phyloP scores from a whole-genome alignment of 2,113 vertebrate genomes.

The Crotophaga sulcirostris region DNA sequence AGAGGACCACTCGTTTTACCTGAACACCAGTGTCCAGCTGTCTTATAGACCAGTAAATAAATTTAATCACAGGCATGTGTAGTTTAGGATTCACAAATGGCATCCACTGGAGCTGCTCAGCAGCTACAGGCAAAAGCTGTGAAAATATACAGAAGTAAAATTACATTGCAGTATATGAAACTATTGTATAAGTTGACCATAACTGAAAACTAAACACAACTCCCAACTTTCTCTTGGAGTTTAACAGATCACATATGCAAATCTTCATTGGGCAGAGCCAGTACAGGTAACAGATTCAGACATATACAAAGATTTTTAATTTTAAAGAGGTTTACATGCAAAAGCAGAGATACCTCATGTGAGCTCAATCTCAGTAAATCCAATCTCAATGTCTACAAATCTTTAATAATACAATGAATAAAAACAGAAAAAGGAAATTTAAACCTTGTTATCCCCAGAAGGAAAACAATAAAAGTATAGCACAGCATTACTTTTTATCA shows the following conservation, averaged over 20 bases:
- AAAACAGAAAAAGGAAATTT: not conserved
- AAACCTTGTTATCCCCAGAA: not conserved
- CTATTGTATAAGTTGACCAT: not conserved
- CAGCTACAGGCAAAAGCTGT: slow-evolving; percentile 82
- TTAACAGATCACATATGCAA: not conserved
- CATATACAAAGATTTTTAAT: not conserved
- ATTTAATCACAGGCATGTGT: slow-evolving; percentile 78
- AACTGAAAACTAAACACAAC: not conserved
- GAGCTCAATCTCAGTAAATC: not conserved
- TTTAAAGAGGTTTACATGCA: not conserved
- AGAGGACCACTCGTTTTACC: slow-evolving; percentile 65
- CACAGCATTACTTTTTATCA: not conserved
- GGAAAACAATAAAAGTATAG: not conserved
- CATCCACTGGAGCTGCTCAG: slow-evolving; percentile 84
- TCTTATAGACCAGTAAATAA: slow-evolving; percentile 83
- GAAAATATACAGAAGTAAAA: not conserved
- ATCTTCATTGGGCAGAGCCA: not conserved
- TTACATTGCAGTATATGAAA: not conserved
- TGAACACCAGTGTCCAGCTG: slow-evolving; percentile 78
- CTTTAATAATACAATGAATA: not conserved
- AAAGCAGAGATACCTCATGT: not conserved
- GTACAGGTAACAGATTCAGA: not conserved
- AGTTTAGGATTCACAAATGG: slow-evolving; percentile 74
- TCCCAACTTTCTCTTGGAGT: not conserved
- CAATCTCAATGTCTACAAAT: not conserved